Conservation (phyloP, 1,140 invertebrate species). For the Cotesia glomerata region DNA sequence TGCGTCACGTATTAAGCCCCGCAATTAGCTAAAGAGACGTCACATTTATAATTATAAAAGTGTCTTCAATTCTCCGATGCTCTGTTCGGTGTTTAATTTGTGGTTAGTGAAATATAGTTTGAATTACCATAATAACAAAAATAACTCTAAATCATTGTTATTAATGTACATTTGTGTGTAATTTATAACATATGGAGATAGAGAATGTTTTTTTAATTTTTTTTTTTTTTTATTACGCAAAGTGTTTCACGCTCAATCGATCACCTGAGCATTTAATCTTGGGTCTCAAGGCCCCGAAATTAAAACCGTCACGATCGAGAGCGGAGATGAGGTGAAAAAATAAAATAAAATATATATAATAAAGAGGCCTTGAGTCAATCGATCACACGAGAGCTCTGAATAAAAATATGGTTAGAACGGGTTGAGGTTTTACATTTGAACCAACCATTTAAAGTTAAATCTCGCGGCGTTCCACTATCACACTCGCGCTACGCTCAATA, state of each 20-base stretch:
- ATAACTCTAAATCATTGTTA: too few relatives aligned
- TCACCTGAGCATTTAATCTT: slow-evolving; percentile 21
- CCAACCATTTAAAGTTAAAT: background rate
- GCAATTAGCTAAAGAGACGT: too few relatives aligned
- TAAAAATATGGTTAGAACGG: slow-evolving; percentile 2
- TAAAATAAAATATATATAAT: background rate
- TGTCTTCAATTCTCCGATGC: too few relatives aligned
- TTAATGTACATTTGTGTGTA: too few relatives aligned
- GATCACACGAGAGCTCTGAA: background rate
- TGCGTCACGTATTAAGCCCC: background rate
- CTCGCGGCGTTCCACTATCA: background rate
- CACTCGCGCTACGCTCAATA: too few relatives aligned
- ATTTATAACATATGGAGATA: too few relatives aligned
- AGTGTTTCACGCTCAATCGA: slow-evolving; percentile 27
- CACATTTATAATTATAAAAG: background rate
- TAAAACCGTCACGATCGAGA: background rate
- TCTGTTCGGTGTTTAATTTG: too few relatives aligned
- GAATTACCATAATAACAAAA: too few relatives aligned
- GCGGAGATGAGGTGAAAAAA: background rate
- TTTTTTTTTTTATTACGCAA: background rate
- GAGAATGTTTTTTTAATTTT: background rate
- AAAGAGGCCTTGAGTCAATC: slow-evolving; percentile 8
- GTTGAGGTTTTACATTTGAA: background rate
- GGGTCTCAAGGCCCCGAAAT: slow-evolving; percentile 19
- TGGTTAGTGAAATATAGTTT: too few relatives aligned